Conservation (phyloP, 1,140 invertebrate genomes). For the Carposina sasakii region DNA sequence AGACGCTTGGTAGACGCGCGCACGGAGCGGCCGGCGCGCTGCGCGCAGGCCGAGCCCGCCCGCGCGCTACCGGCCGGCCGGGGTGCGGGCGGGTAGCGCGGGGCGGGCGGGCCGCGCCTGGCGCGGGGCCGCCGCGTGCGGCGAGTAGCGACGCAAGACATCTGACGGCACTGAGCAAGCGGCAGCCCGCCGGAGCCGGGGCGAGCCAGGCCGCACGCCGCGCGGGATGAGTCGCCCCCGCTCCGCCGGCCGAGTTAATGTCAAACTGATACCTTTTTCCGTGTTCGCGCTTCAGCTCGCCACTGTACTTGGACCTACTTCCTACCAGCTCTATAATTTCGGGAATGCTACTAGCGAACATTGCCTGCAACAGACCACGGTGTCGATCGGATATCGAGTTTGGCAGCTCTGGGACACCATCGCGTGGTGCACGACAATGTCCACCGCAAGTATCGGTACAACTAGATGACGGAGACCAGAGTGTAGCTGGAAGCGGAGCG, state of each 20-base stretch:
- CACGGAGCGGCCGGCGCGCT: conserved; percentile 44
- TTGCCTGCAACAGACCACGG: conserved; percentile 86
- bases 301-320: conserved; percentile 97
- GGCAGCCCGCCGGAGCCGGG: conserved; percentile 56
- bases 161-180: conserved; percentile 74
- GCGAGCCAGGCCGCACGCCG: conserved; percentile 48
- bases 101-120: conserved; percentile 24
- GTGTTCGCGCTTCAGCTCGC: conserved; percentile 97
- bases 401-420: conserved; percentile 57
- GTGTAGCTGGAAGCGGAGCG: conserved; percentile 68
- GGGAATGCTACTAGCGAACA: conserved; percentile 98
- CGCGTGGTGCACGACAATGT: conserved; percentile 70
- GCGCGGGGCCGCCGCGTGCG: conserved; percentile 42
- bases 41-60: conserved; percentile 23
- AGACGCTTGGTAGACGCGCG: conserved; percentile 67
- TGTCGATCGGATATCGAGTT: conserved; percentile 58
- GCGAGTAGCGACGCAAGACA: conserved; percentile 74
- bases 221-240: conserved; percentile 54
- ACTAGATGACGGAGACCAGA: conserved; percentile 57
- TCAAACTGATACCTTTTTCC: conserved; percentile 99
- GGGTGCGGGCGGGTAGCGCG: conserved; percentile 22
- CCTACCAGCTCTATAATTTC: conserved; percentile 99
- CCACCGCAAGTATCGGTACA: conserved; percentile 61
- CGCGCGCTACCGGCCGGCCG: conserved; percentile 22
- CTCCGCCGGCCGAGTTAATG: conserved; percentile 57